phyloP scores from a whole-genome alignment of 2,888 invertebrate genomes.

The Tinea pellionella region DNA sequence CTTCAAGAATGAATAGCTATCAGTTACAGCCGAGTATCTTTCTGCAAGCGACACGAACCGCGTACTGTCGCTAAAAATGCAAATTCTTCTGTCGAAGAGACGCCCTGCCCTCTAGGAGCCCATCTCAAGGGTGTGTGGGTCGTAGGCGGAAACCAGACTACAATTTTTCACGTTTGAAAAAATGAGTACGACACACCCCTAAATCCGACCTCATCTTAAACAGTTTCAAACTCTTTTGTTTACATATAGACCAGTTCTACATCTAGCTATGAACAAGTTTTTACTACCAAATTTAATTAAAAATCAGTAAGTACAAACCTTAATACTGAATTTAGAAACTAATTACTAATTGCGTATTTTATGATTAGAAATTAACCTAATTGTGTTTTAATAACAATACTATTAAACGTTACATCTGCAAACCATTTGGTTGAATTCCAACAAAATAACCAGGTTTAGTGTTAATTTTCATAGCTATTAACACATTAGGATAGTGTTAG shows the following conservation, averaged over 20 bases:
- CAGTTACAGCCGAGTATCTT: slow-evolving; percentile 26
- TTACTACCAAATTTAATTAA: too few relatives aligned
- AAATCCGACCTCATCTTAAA: slow-evolving; percentile 20
- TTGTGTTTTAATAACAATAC: background rate
- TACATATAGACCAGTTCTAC: background rate
- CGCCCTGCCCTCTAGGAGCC: background rate
- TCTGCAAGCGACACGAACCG: slow-evolving; percentile 56
- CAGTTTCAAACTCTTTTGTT: background rate
- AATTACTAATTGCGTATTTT: background rate
- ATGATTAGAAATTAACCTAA: background rate
- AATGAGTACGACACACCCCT: slow-evolving; percentile 57
- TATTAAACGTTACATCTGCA: background rate
- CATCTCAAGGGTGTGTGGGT: slow-evolving; percentile 1
- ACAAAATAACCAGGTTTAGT: slow-evolving; percentile 8
- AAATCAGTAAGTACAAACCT: too few relatives aligned
- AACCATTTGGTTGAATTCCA: slow-evolving; percentile 3
- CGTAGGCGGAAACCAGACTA: slow-evolving; percentile 17
- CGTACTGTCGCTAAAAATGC: slow-evolving; percentile 65
- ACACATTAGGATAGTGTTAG: slow-evolving; percentile 53
- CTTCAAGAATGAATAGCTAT: background rate
- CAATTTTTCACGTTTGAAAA: slow-evolving; percentile 61
- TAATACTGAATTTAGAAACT: too few relatives aligned
- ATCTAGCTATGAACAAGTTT: too few relatives aligned
- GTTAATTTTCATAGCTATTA: slow-evolving; percentile 35
- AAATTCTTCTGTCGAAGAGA: slow-evolving; percentile 29